Conservation (phyloP, 2,888 invertebrate genomes). For the Ochropleura plecta region DNA sequence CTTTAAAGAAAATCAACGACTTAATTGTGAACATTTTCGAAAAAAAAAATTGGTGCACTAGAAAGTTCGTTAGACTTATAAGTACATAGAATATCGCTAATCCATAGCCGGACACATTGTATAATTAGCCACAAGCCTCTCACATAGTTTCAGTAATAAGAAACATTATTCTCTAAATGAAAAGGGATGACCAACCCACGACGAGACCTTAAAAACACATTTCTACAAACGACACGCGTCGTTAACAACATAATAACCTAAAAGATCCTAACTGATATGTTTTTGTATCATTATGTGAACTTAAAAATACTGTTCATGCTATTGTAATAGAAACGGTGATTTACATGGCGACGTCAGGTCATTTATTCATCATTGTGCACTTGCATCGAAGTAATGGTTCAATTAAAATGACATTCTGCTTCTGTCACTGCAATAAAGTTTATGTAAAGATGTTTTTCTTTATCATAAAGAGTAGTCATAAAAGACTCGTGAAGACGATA, state of each 20-base stretch:
- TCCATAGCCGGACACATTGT: too few relatives aligned
- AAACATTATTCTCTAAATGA: constrained; percentile 12
- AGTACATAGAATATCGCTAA: too few relatives aligned
- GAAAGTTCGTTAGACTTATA: too few relatives aligned
- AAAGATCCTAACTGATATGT: constrained; percentile 47
- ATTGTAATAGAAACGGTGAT: constrained; percentile 49
- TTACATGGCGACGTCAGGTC: constrained; percentile 55
- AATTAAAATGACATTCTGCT: constrained; percentile 71
- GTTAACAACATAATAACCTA: constrained; percentile 40
- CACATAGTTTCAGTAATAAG: too few relatives aligned
- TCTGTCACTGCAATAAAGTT: constrained; percentile 29
- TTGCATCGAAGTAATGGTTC: constrained; percentile 60
- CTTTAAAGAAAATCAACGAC: too few relatives aligned
- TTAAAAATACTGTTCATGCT: constrained; percentile 51
- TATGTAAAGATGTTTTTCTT: constrained; percentile 41
- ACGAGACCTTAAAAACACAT: constrained; percentile 10
- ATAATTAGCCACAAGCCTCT: too few relatives aligned
- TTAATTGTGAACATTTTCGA: too few relatives aligned
- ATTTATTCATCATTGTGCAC: constrained; percentile 64
- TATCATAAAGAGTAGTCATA: constrained; percentile 16
- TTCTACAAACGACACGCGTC: constrained; percentile 23
- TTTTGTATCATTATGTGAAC: constrained; percentile 49
- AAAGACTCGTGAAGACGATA: constrained; percentile 29
- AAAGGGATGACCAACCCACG: constrained; percentile 33
- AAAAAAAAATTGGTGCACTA: too few relatives aligned